Percentiles rank a stretch among this genome's conserved stretches.
Conservation (phyloP, 2,888 invertebrate species). For the Scaeva pyrastri region DNA sequence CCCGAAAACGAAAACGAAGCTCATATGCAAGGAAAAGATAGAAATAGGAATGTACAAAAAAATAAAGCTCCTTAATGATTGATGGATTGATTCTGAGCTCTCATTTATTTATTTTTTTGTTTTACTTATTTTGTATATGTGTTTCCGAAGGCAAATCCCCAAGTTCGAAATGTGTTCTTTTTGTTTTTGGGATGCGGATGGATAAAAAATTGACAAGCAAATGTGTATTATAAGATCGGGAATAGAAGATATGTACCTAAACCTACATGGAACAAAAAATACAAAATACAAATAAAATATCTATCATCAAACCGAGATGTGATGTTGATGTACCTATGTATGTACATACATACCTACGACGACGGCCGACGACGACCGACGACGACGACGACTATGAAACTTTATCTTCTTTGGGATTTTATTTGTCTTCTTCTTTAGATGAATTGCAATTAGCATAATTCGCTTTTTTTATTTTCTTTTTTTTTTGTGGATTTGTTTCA, state of each 20-base stretch:
- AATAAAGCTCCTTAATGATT: constrained; percentile 59
- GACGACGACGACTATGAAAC: constrained; percentile 18
- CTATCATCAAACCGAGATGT: constrained; percentile 30
- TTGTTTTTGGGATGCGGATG: constrained; percentile 13
- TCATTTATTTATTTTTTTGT: constrained; percentile 6
- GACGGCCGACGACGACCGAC: no score
- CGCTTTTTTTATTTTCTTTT: constrained; percentile 7
- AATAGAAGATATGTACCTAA: constrained; percentile 9
- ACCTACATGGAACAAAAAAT: not conserved
- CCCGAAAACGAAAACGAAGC: not conserved
- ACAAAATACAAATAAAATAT: constrained; percentile 11
- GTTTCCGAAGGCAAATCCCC: constrained; percentile 23
- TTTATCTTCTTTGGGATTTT: constrained; percentile 33
- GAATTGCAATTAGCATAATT: constrained; percentile 56
- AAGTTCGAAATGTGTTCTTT: constrained; percentile 34
- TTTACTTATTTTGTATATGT: not conserved
- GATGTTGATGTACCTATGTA: not conserved
- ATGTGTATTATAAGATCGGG: constrained; percentile 27
- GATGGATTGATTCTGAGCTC: constrained; percentile 61
- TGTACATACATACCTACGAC: no score
- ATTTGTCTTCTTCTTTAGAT: constrained; percentile 11
- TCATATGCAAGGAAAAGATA: constrained; percentile 15
- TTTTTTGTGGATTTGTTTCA: constrained; percentile 22
- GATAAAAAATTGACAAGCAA: constrained; percentile 14
- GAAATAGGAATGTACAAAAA: not conserved